phyloP scores from a whole-genome alignment of 1,140 invertebrate species.

The Orius laevigatus region DNA sequence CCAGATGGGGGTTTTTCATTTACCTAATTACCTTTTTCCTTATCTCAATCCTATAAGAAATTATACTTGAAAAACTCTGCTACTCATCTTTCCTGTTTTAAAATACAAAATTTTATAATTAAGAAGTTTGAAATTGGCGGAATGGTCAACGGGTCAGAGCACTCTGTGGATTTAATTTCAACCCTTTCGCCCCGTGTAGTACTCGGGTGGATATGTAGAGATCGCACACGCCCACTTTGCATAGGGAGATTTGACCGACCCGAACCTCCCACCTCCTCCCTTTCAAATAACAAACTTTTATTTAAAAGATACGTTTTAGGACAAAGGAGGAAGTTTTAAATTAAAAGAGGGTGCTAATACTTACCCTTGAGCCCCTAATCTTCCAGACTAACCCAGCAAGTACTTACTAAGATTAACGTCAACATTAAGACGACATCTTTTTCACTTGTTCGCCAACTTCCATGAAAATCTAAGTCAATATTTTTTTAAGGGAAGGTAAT shows the following conservation, averaged over 20 bases:
- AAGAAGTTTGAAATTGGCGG: conserved; percentile 4
- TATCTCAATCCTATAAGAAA: not conserved
- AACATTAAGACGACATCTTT: too few relatives aligned
- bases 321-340: too few relatives aligned
- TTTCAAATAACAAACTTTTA: not conserved
- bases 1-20: conserved; percentile 7
- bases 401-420: too few relatives aligned
- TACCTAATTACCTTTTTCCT: conserved; percentile 5
- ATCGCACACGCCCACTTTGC: conserved; percentile 8
- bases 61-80: not conserved
- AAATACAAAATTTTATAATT: not conserved
- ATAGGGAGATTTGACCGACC: not conserved
- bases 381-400: too few relatives aligned
- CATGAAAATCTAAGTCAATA: too few relatives aligned
- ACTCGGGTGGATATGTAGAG: conserved; percentile 4
- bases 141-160: conserved; percentile 2
- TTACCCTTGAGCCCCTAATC: too few relatives aligned
- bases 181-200: not conserved
- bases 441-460: too few relatives aligned
- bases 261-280: not conserved
- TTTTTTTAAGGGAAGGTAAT: too few relatives aligned
- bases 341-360: too few relatives aligned
- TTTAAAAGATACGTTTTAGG: too few relatives aligned
- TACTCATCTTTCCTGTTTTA: not conserved
- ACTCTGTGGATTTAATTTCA: not conserved